Conservation (phyloP, 2,797 vertebrate genomes). For the Coccyzus lansbergi region DNA sequence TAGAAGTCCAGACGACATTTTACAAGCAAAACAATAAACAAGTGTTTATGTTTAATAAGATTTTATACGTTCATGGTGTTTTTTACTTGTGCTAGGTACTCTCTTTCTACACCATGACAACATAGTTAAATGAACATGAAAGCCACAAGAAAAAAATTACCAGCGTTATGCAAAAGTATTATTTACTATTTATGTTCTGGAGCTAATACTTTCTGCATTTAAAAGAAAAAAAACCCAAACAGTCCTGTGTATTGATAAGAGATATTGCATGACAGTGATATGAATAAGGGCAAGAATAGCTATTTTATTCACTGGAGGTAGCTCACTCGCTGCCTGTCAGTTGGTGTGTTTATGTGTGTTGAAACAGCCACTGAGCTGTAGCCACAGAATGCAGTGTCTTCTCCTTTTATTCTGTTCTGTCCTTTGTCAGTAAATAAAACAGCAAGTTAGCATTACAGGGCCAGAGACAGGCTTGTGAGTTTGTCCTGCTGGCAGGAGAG, state of each 20-base stretch:
- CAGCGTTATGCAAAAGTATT: background rate
- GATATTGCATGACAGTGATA: background rate
- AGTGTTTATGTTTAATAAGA: background rate
- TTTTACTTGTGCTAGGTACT: background rate
- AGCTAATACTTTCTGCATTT: background rate
- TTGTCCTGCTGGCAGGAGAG: background rate
- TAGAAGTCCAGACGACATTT: background rate
- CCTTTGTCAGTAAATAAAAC: background rate
- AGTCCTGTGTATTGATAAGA: accelerated
- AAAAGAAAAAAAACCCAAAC: background rate
- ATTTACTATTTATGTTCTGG: background rate
- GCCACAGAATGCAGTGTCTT: background rate
- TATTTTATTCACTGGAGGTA: background rate
- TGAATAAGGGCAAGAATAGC: background rate
- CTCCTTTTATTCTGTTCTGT: background rate
- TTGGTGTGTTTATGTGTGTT: background rate
- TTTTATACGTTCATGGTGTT: background rate
- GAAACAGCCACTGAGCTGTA: background rate
- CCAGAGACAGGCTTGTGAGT: background rate
- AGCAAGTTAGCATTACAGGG: background rate
- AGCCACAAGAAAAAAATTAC: background rate
- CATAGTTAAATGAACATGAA: background rate
- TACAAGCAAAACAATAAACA: too few species aligned
- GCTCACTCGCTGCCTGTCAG: background rate
- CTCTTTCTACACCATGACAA: background rate